Evolutionary conservation across 2,113 vertebrate genomes (phyloP).

Genomic region (Albula goreensis): DNA sequence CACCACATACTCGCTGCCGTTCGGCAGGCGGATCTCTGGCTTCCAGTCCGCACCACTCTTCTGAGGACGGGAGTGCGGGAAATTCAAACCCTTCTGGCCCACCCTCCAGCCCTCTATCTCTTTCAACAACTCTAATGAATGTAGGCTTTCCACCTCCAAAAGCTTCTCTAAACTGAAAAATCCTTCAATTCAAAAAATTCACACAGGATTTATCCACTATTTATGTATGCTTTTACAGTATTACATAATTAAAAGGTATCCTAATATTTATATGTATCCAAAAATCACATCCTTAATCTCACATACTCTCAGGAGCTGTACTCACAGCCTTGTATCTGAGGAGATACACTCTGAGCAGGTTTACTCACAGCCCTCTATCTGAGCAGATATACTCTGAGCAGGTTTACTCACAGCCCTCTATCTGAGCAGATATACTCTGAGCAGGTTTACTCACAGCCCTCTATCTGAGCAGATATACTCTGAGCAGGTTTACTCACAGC

Average conservation of each 20-base stretch:
- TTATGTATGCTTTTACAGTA: no score
- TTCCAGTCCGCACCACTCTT: conserved; percentile 82
- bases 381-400: neutral
- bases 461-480: neutral
- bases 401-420: conserved; percentile 84
- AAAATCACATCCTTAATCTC: neutral
- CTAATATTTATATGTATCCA: neutral
- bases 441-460: neutral
- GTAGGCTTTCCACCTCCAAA: no score
- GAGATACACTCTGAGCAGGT: neutral
- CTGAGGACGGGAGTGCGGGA: conserved; percentile 55
- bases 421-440: conserved; percentile 56
- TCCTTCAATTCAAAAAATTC: neutral
- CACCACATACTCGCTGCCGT: conserved; percentile 77
- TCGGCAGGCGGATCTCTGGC: conserved; percentile 85
- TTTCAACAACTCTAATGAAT: neutral
- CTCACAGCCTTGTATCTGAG: neutral
- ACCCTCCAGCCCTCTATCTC: neutral
- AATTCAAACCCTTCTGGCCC: neutral
- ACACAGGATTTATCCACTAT: neutral
- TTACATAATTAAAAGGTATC: neutral
- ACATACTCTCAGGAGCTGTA: neutral
- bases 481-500: neutral
- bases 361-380: conserved; percentile 52
- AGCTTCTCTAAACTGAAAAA: neutral